Evolutionary conservation across 1,140 invertebrate species (phyloP).

Genomic region (Drosophila ironensis): DNA sequence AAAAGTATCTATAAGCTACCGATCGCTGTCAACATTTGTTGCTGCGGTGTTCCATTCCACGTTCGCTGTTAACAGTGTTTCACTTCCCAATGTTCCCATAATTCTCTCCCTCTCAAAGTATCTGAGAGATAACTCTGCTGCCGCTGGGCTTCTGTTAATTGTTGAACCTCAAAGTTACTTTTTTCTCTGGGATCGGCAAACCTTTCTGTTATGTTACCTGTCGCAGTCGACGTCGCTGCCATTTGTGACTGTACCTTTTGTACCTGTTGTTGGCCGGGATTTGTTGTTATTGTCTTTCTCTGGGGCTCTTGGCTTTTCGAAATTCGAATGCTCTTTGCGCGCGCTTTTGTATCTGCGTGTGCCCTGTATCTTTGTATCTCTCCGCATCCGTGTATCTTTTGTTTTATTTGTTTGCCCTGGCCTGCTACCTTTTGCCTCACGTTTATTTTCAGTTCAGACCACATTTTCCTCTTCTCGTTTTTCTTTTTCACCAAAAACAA

Average conservation of each 20-base stretch:
- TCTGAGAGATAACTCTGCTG: no score
- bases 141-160: slow-evolving; percentile 2
- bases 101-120: no score
- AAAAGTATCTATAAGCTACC: no score
- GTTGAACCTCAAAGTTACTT: not conserved
- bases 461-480: no score
- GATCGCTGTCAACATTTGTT: no score
- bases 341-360: slow-evolving; percentile 54
- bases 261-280: slow-evolving; percentile 59
- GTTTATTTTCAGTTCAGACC: slow-evolving; percentile 47
- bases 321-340: slow-evolving; percentile 67
- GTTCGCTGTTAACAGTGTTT: no score
- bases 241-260: slow-evolving; percentile 73
- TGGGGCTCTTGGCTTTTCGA: slow-evolving; percentile 53
- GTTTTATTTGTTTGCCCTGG: slow-evolving; percentile 55
- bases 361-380: not conserved
- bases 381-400: slow-evolving; percentile 28
- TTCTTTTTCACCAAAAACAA: slow-evolving; percentile 29
- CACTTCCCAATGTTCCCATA: no score
- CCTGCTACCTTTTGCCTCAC: slow-evolving; percentile 48
- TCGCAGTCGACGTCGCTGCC: slow-evolving; percentile 7
- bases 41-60: no score
- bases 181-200: not conserved
- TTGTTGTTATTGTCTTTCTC: slow-evolving; percentile 47
- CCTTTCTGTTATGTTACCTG: slow-evolving; percentile 6